Percentiles rank a stretch among this genome's conserved stretches.
Conservation (phyloP, 2,113 vertebrate genomes). For the Chionis minor region DNA sequence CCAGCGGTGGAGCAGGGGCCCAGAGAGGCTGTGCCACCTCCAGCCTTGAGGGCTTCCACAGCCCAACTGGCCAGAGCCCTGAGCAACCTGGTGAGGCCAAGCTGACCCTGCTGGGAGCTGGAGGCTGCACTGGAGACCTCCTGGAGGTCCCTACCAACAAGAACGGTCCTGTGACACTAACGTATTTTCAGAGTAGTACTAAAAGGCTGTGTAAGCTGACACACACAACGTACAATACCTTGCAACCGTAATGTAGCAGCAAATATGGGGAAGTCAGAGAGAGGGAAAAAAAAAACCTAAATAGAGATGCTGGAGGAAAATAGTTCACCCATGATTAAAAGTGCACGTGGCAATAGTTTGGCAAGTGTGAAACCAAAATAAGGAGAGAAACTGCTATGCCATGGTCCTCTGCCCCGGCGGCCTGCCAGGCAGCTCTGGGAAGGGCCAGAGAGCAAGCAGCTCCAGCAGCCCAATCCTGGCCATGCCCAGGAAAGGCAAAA, state of each 20-base stretch:
- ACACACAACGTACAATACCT: fast-evolving
- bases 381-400: neutral
- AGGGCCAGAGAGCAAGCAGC: neutral
- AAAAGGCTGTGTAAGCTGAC: neutral
- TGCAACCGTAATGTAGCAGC: neutral
- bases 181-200: neutral
- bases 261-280: neutral
- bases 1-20: neutral
- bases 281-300: neutral
- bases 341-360: neutral
- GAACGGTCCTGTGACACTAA: no score
- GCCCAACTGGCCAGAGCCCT: neutral
- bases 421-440: neutral
- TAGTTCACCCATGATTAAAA: neutral
- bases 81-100: neutral
- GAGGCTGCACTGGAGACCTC: neutral
- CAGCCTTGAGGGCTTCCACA: neutral
- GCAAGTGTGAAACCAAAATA: neutral
- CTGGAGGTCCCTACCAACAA: neutral
- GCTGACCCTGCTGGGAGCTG: neutral
- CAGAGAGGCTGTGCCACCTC: neutral
- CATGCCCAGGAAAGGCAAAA: neutral
- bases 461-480: neutral
- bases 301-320: neutral
- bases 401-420: neutral